These are phyloP conservation scores for Entomyzon cyanotis DNA, from an alignment of 2,113 vertebrate species.

Conservation along the genomic window DNA sequence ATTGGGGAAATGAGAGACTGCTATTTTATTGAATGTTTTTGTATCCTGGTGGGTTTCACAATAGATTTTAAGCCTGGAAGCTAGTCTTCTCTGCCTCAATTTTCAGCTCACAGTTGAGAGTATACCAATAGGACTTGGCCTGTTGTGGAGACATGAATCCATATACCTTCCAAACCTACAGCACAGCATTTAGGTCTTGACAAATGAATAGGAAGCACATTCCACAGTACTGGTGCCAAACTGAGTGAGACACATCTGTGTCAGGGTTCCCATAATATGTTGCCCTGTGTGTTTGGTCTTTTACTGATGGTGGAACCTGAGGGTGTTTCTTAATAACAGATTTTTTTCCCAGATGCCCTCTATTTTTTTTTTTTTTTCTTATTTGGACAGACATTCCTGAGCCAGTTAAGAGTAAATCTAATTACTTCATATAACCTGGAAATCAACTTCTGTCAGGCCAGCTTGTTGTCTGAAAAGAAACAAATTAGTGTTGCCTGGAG, in stretches of 20 bases:
- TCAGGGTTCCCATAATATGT: neutral
- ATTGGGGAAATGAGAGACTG: neutral
- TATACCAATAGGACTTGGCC: neutral
- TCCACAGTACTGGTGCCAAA: neutral
- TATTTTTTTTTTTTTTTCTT: neutral
- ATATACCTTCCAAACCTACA: neutral
- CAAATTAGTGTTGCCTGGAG: neutral
- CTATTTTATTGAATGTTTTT: neutral
- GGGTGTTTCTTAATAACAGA: neutral
- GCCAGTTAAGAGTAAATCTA: neutral
- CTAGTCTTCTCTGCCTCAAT: neutral
- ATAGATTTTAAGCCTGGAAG: neutral
- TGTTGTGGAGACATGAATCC: neutral
- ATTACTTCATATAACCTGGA: neutral
- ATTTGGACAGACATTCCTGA: neutral
- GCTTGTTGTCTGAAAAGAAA: neutral
- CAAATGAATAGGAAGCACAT: neutral
- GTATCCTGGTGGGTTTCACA: neutral
- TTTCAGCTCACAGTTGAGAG: neutral
- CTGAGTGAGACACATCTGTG: neutral
- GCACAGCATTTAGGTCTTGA: neutral
- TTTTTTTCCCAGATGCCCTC: neutral
- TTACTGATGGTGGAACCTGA: neutral
- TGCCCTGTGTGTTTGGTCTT: neutral
- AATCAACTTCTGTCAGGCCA: neutral